Percentiles rank a stretch among this genome's conserved stretches.
Conservation (phyloP, 2,888 invertebrate species). For the Eupithecia dodoneata region DNA sequence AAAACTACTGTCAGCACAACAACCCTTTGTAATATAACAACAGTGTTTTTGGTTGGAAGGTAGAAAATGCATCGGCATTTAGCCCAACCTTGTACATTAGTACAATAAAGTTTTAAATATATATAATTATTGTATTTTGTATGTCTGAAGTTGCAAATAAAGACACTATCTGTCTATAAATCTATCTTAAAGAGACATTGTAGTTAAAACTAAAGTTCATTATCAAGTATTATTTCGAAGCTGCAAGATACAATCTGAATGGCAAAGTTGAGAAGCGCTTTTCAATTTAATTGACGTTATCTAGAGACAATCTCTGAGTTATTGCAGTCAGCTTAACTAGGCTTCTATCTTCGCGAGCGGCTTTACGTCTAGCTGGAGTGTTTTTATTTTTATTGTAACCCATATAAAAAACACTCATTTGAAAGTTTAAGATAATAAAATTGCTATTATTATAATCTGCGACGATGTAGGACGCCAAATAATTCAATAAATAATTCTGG, state of each 20-base stretch:
- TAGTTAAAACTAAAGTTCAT: not conserved
- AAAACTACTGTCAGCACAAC: too few species aligned
- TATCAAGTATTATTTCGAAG: slow-evolving; percentile 10
- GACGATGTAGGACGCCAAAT: not conserved
- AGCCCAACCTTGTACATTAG: too few species aligned
- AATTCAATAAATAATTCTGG: not conserved
- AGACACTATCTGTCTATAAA: too few species aligned
- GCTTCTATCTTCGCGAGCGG: not conserved
- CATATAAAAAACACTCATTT: not conserved
- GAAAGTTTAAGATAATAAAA: too few species aligned
- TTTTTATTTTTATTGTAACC: not conserved
- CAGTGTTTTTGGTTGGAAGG: too few species aligned
- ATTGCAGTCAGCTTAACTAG: slow-evolving; percentile 12
- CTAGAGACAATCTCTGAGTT: slow-evolving; percentile 8
- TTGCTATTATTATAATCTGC: not conserved
- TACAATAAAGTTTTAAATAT: too few species aligned
- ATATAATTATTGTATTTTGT: too few species aligned
- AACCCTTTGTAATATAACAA: too few species aligned
- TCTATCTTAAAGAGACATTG: not conserved
- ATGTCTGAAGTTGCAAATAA: too few species aligned
- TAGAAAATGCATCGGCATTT: too few species aligned
- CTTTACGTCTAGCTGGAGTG: not conserved
- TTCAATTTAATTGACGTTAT: slow-evolving; percentile 14
- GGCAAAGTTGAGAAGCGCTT: slow-evolving; percentile 6
- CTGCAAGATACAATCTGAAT: slow-evolving; percentile 5